A percentile compares a stretch with the other conserved stretches of the same genome.
Conservation (phyloP, 2,888 invertebrate species). For the Megamerina dolium region DNA sequence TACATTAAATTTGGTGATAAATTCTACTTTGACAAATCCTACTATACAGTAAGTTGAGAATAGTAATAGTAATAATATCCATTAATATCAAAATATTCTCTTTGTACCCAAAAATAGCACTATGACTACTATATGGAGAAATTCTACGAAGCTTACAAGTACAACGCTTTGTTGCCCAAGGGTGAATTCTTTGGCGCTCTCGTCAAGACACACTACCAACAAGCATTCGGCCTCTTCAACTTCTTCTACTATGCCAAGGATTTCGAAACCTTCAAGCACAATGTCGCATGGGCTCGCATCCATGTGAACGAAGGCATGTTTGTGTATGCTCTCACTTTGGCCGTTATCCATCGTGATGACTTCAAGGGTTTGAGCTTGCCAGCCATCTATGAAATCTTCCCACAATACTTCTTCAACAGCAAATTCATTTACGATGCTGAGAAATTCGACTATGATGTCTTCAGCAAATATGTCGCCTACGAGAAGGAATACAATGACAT, state of each 20-base stretch:
- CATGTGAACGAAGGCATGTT: constrained; percentile 63
- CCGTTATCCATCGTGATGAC: constrained; percentile 62
- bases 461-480: constrained; percentile 36
- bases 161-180: constrained; percentile 52
- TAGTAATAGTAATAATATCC: neutral
- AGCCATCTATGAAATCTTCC: constrained; percentile 70
- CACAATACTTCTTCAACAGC: constrained; percentile 68
- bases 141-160: constrained; percentile 35
- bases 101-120: neutral
- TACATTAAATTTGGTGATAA: constrained; percentile 32
- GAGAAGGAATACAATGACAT: constrained; percentile 48
- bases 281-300: constrained; percentile 62
- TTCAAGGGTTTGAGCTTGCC: constrained; percentile 63
- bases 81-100: neutral
- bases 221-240: constrained; percentile 58
- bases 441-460: constrained; percentile 49
- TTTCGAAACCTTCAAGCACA: constrained; percentile 63
- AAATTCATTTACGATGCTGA: constrained; percentile 64
- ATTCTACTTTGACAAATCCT: constrained; percentile 25
- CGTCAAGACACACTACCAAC: constrained; percentile 48
- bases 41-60: constrained; percentile 27
- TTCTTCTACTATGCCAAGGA: constrained; percentile 65
- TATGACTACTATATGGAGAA: constrained; percentile 32
- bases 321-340: constrained; percentile 58
- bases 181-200: constrained; percentile 55